Evolutionary conservation across 1,140 invertebrate species (phyloP), one percentile per base, ranked within the genome.

Genomic region (Theocolax elegans): DNA sequence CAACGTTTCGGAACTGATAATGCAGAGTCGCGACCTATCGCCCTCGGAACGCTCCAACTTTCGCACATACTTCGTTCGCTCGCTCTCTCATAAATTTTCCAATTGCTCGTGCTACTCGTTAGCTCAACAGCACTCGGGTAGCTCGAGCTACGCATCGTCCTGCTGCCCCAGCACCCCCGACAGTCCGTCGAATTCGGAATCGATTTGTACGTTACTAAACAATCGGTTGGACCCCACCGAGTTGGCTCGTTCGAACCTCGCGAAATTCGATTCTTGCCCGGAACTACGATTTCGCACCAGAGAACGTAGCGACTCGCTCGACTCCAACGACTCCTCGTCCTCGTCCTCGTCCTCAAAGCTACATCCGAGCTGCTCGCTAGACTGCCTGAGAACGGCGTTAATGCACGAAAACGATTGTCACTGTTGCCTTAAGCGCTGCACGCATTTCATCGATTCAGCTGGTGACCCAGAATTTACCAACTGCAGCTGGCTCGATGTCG

Each of bases 1-100:
- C 74, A 83, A 82, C 64, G 79, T 85, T 0, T 81, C 79, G 9
- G 77, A 82, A 72, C 73, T 83, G 71, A 85, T 85, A 3, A 35
- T 78, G 13, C 78, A 77, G 31, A 83, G 81, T 59, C 73, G 71
- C 10, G 76, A 82, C 42, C 67, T 85, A 7, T 79, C 81, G 10
- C 75, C 79, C n/a, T 70, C 77, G 7, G 82, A 85, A 66, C 77
- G 77, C 15, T 77, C 72, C 7, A 81, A 85, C 19, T 82, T 83
- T 15, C 74, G 75, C 12, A 75, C 75, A 1, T 83, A 85, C 62
- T 83, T 83, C 49, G 73, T 73, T 2, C 76, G 78, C n/a, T 82
- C 81, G 10, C 74, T 83, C 8, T 83, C 80, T 0, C 80, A 81
- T 64, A 83, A 82, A 63, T 84, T 82, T 59, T 76, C 71, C 40